These are phyloP conservation scores for Glossosoma conforme DNA, from an alignment of 1,140 invertebrate genomes.

Conservation along the genomic window DNA sequence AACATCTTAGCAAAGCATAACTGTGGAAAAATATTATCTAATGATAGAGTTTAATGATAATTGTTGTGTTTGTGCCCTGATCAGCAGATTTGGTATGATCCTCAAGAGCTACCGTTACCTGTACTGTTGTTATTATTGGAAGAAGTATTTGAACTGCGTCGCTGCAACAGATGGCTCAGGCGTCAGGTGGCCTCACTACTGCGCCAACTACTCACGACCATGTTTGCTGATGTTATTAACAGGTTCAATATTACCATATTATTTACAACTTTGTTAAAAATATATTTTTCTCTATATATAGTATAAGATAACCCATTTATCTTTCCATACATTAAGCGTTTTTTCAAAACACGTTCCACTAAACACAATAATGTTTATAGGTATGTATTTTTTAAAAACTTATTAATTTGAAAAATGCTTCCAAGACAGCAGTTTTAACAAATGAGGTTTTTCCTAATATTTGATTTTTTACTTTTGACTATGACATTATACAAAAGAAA, in stretches of 20 bases:
- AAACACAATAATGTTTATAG: too few species aligned
- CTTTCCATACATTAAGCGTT: too few species aligned
- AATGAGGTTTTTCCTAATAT: background rate
- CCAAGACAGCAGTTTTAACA: background rate
- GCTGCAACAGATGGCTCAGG: slow-evolving; percentile 83
- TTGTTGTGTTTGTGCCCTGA: background rate
- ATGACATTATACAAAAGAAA: too few species aligned
- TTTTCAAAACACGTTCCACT: too few species aligned
- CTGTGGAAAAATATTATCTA: background rate
- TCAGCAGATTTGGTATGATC: slow-evolving; percentile 31
- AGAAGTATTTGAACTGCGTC: slow-evolving; percentile 87
- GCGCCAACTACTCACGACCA: slow-evolving; percentile 72
- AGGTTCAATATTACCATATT: slow-evolving; percentile 20
- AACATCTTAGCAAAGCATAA: background rate
- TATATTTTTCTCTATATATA: background rate
- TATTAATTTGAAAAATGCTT: background rate
- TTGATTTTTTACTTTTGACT: background rate
- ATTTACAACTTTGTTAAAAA: background rate
- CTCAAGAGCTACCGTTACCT: slow-evolving; percentile 80
- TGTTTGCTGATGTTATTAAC: slow-evolving; percentile 83
- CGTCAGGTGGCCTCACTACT: slow-evolving; percentile 71
- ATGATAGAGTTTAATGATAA: background rate
- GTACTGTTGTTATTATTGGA: slow-evolving; percentile 84
- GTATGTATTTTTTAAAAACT: background rate
- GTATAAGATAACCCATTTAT: too few species aligned